A percentile compares a stretch with the other conserved stretches of the same genome.
These are phyloP conservation scores for Syngnathus typhle DNA, from an alignment of 2,113 vertebrate species.

Conservation along the genomic window DNA sequence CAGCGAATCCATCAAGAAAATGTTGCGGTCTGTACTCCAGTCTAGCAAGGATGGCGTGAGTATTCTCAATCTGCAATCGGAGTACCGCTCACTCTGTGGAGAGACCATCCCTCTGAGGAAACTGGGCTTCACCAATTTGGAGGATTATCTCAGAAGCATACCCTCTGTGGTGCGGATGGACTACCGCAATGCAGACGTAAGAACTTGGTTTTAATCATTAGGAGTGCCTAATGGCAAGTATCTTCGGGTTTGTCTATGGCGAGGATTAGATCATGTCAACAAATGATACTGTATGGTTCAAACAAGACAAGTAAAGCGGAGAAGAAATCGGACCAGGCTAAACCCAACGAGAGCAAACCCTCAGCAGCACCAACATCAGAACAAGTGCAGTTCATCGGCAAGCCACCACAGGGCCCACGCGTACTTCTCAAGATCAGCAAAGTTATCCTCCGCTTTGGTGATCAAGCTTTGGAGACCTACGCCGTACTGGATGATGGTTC, in stretches of 20 bases:
- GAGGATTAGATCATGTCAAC: background rate
- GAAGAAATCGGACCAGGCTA: too few species aligned
- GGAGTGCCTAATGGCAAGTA: background rate
- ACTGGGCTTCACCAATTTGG: constrained; percentile 76
- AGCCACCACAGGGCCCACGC: too few species aligned
- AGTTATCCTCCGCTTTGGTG: too few species aligned
- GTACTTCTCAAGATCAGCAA: too few species aligned
- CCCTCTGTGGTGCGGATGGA: constrained; percentile 81
- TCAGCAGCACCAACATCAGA: too few species aligned
- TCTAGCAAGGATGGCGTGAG: constrained; percentile 78
- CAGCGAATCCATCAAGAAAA: constrained; percentile 75
- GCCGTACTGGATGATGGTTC: too few species aligned
- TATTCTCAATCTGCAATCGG: constrained; percentile 72
- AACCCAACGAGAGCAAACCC: too few species aligned
- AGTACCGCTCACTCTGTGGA: constrained; percentile 80
- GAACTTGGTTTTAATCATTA: background rate
- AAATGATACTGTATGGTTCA: background rate
- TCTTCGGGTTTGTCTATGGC: background rate
- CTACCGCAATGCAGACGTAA: constrained; percentile 46
- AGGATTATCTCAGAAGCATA: constrained; percentile 77
- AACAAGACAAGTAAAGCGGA: too few species aligned
- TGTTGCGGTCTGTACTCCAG: constrained; percentile 83
- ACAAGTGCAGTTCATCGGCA: too few species aligned
- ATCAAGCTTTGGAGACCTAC: too few species aligned
- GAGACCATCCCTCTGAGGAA: constrained; percentile 80